Evolutionary conservation across 2,797 vertebrate species (phyloP).

Genomic region (Phataginus tetradactyla): DNA sequence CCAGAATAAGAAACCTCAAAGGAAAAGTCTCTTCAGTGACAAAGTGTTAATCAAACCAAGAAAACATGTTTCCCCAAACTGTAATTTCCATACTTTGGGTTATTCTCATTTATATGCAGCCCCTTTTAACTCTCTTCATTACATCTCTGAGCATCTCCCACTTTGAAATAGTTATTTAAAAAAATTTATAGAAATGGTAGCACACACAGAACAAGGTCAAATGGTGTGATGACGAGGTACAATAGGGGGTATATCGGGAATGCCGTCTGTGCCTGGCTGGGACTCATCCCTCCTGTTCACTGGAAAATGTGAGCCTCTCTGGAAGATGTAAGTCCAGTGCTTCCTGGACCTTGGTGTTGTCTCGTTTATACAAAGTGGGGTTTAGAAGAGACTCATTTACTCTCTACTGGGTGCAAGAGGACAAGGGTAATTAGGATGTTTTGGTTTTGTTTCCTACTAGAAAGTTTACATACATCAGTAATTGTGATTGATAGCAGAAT

Average conservation of each 20-base stretch:
- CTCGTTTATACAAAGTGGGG: background rate
- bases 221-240: background rate
- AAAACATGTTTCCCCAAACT: conserved; percentile 44
- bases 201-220: background rate
- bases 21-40: conserved; percentile 52
- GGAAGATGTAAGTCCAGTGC: background rate
- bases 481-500: background rate
- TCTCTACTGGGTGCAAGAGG: background rate
- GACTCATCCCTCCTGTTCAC: background rate
- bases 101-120: background rate
- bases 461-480: background rate
- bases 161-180: background rate
- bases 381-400: background rate
- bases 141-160: background rate
- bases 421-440: background rate
- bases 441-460: background rate
- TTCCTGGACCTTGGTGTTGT: background rate
- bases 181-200: background rate
- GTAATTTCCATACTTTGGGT: conserved; percentile 51
- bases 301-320: background rate
- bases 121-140: conserved; percentile 8
- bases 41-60: conserved; percentile 72
- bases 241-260: background rate
- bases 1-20: conserved; percentile 69
- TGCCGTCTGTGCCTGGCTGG: background rate